Conservation (phyloP, 2,888 invertebrate genomes). For the Holacanthella duospinosa region DNA sequence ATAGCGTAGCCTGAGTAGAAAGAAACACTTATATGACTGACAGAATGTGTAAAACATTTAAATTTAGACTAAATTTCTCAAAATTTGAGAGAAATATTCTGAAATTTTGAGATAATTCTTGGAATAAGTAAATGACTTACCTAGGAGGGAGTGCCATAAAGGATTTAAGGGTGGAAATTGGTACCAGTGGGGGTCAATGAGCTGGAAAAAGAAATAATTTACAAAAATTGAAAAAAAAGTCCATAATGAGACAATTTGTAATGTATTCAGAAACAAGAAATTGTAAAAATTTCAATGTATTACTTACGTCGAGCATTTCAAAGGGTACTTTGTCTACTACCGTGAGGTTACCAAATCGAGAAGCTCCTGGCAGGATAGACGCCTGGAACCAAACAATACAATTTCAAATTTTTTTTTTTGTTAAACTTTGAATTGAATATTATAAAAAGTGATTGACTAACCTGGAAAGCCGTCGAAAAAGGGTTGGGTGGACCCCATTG, state of each 20-base stretch:
- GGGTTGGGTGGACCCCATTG: background rate
- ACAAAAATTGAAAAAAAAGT: background rate
- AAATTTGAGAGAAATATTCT: no score
- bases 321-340: conserved; percentile 70
- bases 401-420: no score
- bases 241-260: no score
- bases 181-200: conserved; percentile 54
- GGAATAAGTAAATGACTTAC: no score
- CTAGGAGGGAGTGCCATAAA: conserved; percentile 71
- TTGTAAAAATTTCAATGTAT: conserved; percentile 12
- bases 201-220: background rate
- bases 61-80: no score
- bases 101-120: no score
- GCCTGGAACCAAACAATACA: no score
- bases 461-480: background rate
- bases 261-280: background rate
- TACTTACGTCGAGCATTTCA: conserved; percentile 66
- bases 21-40: no score
- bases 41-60: no score
- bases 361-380: conserved; percentile 8
- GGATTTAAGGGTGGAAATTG: conserved; percentile 83
- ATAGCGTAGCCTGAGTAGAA: conserved; percentile 72
- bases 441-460: no score
- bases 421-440: no score
- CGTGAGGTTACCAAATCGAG: conserved; percentile 53